phyloP scores from a whole-genome alignment of 2,113 vertebrate species.

The Glareola pratincola region DNA sequence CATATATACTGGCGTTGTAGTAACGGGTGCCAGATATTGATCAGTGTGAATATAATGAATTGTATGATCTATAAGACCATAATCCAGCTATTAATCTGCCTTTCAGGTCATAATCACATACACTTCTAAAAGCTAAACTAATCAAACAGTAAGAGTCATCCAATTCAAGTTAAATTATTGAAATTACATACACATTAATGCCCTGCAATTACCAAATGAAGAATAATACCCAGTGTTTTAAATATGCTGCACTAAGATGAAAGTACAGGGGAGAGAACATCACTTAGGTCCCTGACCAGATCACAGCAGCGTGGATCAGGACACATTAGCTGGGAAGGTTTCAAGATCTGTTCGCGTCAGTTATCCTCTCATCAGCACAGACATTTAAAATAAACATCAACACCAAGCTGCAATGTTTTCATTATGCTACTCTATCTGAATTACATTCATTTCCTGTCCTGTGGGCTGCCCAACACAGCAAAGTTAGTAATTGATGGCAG shows the following conservation, averaged over 20 bases:
- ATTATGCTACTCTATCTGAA: not conserved
- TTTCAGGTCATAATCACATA: constrained; percentile 76
- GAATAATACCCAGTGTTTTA: constrained; percentile 56
- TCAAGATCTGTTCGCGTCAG: not conserved
- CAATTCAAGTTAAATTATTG: constrained; percentile 74
- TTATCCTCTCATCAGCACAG: not conserved
- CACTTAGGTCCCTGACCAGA: not conserved
- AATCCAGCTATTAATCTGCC: constrained; percentile 77
- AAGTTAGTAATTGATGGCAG: constrained; percentile 15
- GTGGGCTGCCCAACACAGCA: not conserved
- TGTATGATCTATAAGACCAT: constrained; percentile 77
- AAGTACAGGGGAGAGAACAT: not conserved
- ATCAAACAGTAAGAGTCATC: constrained; percentile 68
- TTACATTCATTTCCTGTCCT: not conserved
- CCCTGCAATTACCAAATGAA: constrained; percentile 66
- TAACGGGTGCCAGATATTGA: constrained; percentile 76
- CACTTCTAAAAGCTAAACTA: constrained; percentile 72
- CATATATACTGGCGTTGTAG: constrained; percentile 68
- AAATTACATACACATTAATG: constrained; percentile 73
- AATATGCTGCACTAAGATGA: constrained; percentile 2
- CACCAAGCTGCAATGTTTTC: not conserved
- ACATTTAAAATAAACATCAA: constrained; percentile 38
- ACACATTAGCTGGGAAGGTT: not conserved
- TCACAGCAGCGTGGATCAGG: not conserved
- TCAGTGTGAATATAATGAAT: constrained; percentile 76